Evolutionary conservation across 2,113 vertebrate genomes (phyloP), one percentile per base, ranked within the genome.

Genomic region (Urocolius indicus): DNA sequence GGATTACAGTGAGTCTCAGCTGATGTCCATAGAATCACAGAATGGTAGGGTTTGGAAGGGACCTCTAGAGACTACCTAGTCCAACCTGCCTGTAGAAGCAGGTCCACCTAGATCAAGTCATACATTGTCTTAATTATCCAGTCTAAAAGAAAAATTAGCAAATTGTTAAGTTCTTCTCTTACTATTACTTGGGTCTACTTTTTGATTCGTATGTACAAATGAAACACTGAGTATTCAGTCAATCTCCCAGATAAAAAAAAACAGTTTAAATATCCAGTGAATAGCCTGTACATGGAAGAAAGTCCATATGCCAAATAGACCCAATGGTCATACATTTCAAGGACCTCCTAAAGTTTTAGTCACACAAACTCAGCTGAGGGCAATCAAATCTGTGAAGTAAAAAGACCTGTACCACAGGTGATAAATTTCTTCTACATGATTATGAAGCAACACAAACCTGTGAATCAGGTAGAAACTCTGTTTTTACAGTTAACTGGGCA

Each of bases 281-380:
- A 84, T 24, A 75, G 18, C 52, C 32, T 48, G 27, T 45, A 45
- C 0, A 2, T 27, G 34, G 30, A 73, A 68, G 22, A 48, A 52
- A 36, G 32, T 68, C 62, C 14, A 11, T 48, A 26, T 9, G 16
- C 22, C 45, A 63, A 27, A 48, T 0, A 48, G 32, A 84, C 32
- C 13, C 32, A 32, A 1, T 58, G 57, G 48, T 34, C 48, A 23
- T 16, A 5, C 26, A 80, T 49, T 6, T 71, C 30, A 84, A 76
- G 45, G 43, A 86, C 14, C 6, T 58, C 26, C 49, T 43, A 2
- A 52, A 72, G 82, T 68, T 91, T 94, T 77, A 93, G 79, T 84
- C 61, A 88, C 61, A 90, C 12, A 80, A 85, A 90, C 88, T 92
- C 95, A 93, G 78, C 48, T 95, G 92, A 96, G 75, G 85, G 27